Conservation (phyloP, 2,888 invertebrate species). For the Sialis fuliginosa region DNA sequence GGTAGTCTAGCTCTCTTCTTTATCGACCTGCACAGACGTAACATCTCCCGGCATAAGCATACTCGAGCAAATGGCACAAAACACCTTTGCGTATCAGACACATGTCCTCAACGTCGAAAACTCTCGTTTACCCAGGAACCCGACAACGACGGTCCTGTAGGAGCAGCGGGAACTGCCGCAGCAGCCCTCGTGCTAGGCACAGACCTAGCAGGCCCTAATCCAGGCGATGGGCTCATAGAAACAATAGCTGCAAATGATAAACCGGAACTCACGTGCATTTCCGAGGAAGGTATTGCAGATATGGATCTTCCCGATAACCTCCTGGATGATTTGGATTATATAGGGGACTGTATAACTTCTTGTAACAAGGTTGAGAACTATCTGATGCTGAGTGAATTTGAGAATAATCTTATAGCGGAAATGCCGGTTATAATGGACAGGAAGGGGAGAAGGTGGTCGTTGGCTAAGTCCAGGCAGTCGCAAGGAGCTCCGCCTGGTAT, state of each 20-base stretch:
- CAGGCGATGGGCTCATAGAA: constrained; percentile 29
- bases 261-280: constrained; percentile 67
- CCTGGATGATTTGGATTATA: constrained; percentile 60
- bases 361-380: constrained; percentile 78
- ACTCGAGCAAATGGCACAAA: constrained; percentile 37
- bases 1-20: constrained; percentile 64
- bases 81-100: constrained; percentile 35
- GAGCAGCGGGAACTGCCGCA: constrained; percentile 32
- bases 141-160: constrained; percentile 31
- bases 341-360: constrained; percentile 68
- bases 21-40: constrained; percentile 60
- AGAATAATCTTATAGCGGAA: constrained; percentile 67
- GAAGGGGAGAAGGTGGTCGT: constrained; percentile 52
- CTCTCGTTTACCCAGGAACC: constrained; percentile 40
- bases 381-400: constrained; percentile 71
- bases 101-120: constrained; percentile 35
- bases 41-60: constrained; percentile 51
- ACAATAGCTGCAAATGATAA: constrained; percentile 34
- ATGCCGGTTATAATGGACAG: constrained; percentile 56
- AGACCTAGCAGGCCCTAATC: constrained; percentile 21
- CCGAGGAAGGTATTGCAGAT: constrained; percentile 69
- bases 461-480: constrained; percentile 30
- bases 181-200: constrained; percentile 37
- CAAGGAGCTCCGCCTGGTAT: background rate
- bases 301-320: constrained; percentile 67